Evolutionary conservation across 2,113 vertebrate species (phyloP).

Genomic region (Ailuropoda melanoleuca): DNA sequence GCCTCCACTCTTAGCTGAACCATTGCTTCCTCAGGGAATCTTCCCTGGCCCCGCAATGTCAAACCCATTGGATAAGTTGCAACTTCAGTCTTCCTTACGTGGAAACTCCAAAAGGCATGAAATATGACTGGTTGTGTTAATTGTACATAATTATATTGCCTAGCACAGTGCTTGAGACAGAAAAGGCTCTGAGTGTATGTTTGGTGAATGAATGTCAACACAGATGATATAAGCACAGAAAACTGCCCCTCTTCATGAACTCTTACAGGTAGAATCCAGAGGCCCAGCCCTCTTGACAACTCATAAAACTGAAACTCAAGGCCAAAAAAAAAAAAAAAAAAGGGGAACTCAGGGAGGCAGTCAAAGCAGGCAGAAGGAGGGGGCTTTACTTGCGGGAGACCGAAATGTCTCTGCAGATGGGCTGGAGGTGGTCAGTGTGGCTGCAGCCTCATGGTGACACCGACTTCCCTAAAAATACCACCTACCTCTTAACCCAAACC

Average conservation of each 20-base stretch:
- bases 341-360: constrained; percentile 70
- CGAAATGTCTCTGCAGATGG: constrained; percentile 76
- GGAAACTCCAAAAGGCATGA: not conserved
- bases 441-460: constrained; percentile 58
- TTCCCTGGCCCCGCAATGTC: not conserved
- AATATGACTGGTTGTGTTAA: not conserved
- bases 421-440: constrained; percentile 66
- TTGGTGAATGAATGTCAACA: constrained; percentile 13
- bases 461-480: constrained; percentile 77
- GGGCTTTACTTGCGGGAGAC: constrained; percentile 63
- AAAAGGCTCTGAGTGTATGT: not conserved
- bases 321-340: constrained; percentile 15
- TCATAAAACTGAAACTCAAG: constrained; percentile 72
- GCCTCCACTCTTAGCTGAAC: not conserved
- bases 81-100: not conserved
- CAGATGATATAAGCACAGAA: constrained; percentile 27
- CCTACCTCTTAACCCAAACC: constrained; percentile 66
- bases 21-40: not conserved
- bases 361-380: constrained; percentile 71
- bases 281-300: constrained; percentile 37
- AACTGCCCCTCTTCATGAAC: not conserved
- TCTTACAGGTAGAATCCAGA: constrained; percentile 49
- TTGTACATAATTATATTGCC: not conserved
- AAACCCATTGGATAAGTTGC: not conserved
- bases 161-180: not conserved